A percentile compares a stretch with the other conserved stretches of the same genome.
Conservation (phyloP, 2,888 invertebrate genomes). For the Chymomyza procnemis region DNA sequence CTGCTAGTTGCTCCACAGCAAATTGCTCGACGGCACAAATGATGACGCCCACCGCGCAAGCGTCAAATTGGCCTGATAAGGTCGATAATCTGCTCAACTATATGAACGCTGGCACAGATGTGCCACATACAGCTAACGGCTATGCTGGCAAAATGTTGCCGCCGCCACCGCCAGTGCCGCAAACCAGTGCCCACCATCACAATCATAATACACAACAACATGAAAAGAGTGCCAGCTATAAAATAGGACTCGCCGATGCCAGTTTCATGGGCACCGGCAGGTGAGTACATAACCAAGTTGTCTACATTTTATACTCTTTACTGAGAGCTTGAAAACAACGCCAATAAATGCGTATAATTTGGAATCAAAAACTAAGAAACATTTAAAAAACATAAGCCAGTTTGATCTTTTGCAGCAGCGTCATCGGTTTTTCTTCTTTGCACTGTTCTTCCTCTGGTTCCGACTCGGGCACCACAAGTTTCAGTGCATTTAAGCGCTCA, state of each 20-base stretch:
- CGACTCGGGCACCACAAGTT: not conserved
- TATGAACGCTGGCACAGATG: not conserved
- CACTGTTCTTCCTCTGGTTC: not conserved
- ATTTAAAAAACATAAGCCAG: conserved; percentile 43
- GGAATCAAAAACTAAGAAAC: not conserved
- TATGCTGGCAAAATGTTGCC: conserved; percentile 9
- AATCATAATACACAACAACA: conserved; percentile 57
- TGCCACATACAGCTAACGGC: conserved; percentile 21
- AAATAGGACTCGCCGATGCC: conserved; percentile 67
- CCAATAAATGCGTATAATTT: conserved; percentile 35
- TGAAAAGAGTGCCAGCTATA: conserved; percentile 73
- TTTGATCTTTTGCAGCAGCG: conserved; percentile 45
- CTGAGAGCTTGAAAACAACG: not conserved
- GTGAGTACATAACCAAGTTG: conserved; percentile 47
- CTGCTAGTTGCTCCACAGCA: conserved; percentile 52
- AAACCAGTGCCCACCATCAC: conserved; percentile 20
- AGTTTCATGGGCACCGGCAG: conserved; percentile 71
- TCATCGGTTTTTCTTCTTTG: conserved; percentile 18
- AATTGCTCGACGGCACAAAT: conserved; percentile 54
- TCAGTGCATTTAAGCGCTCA: not conserved
- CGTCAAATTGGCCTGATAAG: conserved; percentile 55
- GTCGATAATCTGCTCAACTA: conserved; percentile 49
- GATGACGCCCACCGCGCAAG: conserved; percentile 51
- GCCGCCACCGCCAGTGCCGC: conserved; percentile 21
- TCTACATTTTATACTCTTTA: too few relatives aligned